phyloP scores from a whole-genome alignment of 1,140 invertebrate species.

The Lutraria rhynchaena region DNA sequence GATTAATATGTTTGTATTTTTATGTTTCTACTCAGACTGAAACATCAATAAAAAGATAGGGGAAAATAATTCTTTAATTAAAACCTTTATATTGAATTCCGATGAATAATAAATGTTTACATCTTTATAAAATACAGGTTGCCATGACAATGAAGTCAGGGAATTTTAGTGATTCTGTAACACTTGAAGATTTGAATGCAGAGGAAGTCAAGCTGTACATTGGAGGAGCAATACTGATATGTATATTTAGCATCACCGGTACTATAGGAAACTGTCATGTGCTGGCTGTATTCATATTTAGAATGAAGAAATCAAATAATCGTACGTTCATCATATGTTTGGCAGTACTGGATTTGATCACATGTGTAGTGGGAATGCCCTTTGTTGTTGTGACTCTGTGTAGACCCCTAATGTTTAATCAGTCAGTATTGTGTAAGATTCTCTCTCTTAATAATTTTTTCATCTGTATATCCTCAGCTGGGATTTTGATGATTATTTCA shows the following conservation, averaged over 20 bases:
- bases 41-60: not conserved
- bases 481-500: conserved; percentile 71
- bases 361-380: conserved; percentile 74
- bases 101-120: not conserved
- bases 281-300: conserved; percentile 70
- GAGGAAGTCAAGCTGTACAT: conserved; percentile 13
- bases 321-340: conserved; percentile 71
- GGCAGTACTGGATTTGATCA: conserved; percentile 72
- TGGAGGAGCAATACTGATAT: conserved; percentile 44
- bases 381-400: conserved; percentile 68
- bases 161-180: not conserved
- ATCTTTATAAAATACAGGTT: not conserved
- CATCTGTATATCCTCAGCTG: conserved; percentile 65
- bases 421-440: conserved; percentile 69
- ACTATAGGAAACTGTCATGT: conserved; percentile 70
- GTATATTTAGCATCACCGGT: conserved; percentile 68
- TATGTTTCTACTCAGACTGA: not conserved
- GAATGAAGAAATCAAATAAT: conserved; percentile 70
- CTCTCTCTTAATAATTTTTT: conserved; percentile 70
- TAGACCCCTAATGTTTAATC: conserved; percentile 68
- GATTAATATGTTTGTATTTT: no score
- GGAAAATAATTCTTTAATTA: not conserved
- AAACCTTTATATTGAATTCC: not conserved
- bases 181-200: conserved; percentile 42
- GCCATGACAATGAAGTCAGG: not conserved